Conservation (phyloP, 2,888 invertebrate species). For the Scaptomyza tumidula region DNA sequence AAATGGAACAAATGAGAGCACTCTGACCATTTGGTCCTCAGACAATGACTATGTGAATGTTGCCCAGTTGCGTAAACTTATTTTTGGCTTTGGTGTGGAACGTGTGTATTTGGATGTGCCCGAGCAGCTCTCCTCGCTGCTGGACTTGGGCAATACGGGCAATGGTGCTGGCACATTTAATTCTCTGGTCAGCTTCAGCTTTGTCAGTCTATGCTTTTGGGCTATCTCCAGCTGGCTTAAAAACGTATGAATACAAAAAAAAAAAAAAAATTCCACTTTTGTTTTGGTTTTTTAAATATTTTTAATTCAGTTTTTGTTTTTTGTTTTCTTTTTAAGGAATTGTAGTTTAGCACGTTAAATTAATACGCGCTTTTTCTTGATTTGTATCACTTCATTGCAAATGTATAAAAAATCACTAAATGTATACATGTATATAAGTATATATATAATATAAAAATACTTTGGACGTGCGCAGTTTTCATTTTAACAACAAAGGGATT, state of each 20-base stretch:
- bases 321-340: constrained; percentile 23
- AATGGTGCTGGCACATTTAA: constrained; percentile 49
- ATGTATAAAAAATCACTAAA: constrained; percentile 38
- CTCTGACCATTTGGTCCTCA: constrained; percentile 93
- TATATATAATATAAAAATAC: constrained; percentile 66
- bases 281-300: neutral
- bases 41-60: constrained; percentile 89
- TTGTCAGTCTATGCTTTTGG: constrained; percentile 74
- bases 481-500: constrained; percentile 32
- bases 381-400: constrained; percentile 68
- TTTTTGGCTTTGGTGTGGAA: constrained; percentile 88
- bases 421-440: constrained; percentile 26
- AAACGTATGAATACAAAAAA: constrained; percentile 8
- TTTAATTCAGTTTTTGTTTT: constrained; percentile 34
- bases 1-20: constrained; percentile 83
- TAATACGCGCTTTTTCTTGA: constrained; percentile 23
- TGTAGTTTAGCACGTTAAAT: constrained; percentile 5
- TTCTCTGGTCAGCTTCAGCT: constrained; percentile 66
- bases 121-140: constrained; percentile 85
- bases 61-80: constrained; percentile 87
- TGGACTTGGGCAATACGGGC: constrained; percentile 79
- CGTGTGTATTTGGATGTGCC: constrained; percentile 93
- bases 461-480: constrained; percentile 71
- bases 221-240: constrained; percentile 70
- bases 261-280: neutral